phyloP scores from a whole-genome alignment of 2,113 vertebrate genomes.

The Pachycephala philippinensis region DNA sequence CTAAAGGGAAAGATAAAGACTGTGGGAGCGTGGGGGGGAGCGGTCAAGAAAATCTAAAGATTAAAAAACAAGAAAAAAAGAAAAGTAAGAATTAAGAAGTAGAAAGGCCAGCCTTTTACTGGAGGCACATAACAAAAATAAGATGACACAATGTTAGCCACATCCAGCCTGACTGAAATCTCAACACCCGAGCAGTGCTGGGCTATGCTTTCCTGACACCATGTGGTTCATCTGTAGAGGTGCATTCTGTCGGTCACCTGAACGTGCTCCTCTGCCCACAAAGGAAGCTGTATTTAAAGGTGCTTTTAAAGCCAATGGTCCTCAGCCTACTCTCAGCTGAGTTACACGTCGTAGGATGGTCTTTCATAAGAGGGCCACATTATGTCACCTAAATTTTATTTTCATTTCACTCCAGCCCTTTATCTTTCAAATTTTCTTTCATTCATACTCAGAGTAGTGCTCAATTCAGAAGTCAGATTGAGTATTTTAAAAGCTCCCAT shows the following conservation, averaged over 20 bases:
- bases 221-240: not conserved
- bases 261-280: not conserved
- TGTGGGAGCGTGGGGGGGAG: accelerated
- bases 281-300: not conserved
- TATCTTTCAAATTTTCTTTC: not conserved
- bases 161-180: not conserved
- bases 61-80: not conserved
- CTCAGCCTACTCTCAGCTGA: accelerated
- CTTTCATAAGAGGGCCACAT: not conserved
- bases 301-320: not conserved
- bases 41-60: not conserved
- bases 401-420: not conserved
- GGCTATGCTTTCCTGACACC: slow-evolving; percentile 1
- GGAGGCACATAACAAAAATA: not conserved
- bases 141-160: not conserved
- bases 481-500: not conserved
- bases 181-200: not conserved
- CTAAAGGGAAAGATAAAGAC: not conserved
- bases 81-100: not conserved
- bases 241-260: not conserved
- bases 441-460: not conserved
- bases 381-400: not conserved
- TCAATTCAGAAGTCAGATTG: not conserved
- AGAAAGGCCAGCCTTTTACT: not conserved
- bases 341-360: not conserved